Base-by-base conservation (phyloP, 2,888 invertebrate species). In the Drosophila eohydei region DNA sequence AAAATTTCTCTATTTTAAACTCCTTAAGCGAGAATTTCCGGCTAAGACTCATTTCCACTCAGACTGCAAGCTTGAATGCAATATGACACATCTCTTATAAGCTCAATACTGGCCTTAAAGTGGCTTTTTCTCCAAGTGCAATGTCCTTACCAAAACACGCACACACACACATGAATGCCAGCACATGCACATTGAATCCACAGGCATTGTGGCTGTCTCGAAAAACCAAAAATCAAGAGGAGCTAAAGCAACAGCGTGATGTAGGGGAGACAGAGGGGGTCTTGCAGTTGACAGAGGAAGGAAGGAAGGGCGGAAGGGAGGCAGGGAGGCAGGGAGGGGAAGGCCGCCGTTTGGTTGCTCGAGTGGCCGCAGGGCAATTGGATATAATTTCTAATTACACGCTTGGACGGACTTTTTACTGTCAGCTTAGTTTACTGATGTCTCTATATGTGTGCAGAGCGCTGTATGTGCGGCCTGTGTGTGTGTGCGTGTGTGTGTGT, bases 381-480 rank as follows among this genome's bases (percentile, higher is more conserved):
- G 91, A 90, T 91, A 91, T 91, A 91, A 91, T 91, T 91, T 91
- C 91, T 91, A 91, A 91, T 91, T 91, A 91, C 89, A 87, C 91
- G 91, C 90, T 91, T 91, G 91, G 90, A 87, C 87, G 91, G 89
- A 88, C 88, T 87, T 87, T 89, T 82, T 88, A 86, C 86, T 85
- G 86, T 87, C 85, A 88, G 90, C 90, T 89, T 89, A 88, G 89
- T 86, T 89, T 83, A 88, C 86, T 79, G 88, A 88, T 84, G 88
- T 89, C 86, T 88, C 83, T 86, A 89, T 89, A 81, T 86, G 58
- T 73, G 71, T 21, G 54, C 40, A 9, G 21, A 38, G 55, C 55
- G 62, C 66, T 63, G 36, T 50, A 34, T 64, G 30, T 46, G 32
- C 34, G 14, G 6, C n/a, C 28, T 65, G 64, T 54, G 59, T 57